Base-by-base conservation (phyloP, 2,113 vertebrate species). In the Indicator maculatus region DNA sequence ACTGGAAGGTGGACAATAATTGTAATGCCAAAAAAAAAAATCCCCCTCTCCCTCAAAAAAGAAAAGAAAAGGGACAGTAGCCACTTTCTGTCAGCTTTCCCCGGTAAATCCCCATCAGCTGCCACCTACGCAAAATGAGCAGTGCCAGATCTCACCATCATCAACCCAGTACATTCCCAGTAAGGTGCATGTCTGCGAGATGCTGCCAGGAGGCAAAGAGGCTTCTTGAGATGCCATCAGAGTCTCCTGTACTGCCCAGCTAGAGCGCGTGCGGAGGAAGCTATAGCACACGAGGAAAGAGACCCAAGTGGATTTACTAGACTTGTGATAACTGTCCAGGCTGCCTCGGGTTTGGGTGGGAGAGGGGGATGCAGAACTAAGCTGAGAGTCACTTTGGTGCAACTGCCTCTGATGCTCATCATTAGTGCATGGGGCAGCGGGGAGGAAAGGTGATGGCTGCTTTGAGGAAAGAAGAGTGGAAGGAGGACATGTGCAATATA, bases 11-110 rank as follows among this genome's bases (percentile, higher is more conserved):
- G 66, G 85, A 87, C 75, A 83, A 89, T 92, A 93, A 91, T 74
- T 71, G 36, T 66, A 96, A 95, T 95, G 83, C 79, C 83, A 76
- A 36, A 87, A 66, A 38, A 61, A 91, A 91, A 75, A 52, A 50
- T 88, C 69, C 81, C 91, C 71, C 38, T 77, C 33, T 90, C 64
- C 69, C n/a, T 93, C 77, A 66, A 39, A 67, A 91, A 93, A 72
- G 56, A 70, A 93, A 95, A 88, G 69, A 95, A 96, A 95, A 95
- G 90, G 93, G 88, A 87, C 80, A 91, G 95, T 89, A 95, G 91
- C 91, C 79, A 90, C 69, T 78, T 91, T 23, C 79, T 93, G 69
- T 61, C 83, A 93, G 87, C 63, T 83, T 92, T 75, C 72, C 50
- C 8, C 9, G 1, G 64, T 78, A n/a, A 47, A 96, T 94, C 83